Evolutionary conservation across 2,888 invertebrate genomes (phyloP), one percentile per base, ranked within the genome.

Genomic region (Macrophya alboannulata): DNA sequence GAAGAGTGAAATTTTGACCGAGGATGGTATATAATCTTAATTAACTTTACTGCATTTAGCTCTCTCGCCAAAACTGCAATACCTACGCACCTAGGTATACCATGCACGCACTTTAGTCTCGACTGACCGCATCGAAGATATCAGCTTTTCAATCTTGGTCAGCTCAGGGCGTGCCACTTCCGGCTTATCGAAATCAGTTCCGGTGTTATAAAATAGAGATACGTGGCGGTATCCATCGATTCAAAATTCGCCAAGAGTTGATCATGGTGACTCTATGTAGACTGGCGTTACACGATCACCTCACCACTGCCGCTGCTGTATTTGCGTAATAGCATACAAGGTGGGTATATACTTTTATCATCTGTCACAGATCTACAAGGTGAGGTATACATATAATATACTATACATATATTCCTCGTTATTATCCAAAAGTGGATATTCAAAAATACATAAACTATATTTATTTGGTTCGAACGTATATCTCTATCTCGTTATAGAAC

Each of bases 101-200:
- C 31, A 40, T 15, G 17, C n/a, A 71, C 45, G n/a, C 21, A n/a
- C 3, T 45, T 12, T 15, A 21, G n/a, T 43, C 72, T 72, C 21
- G 43, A 72, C 72, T 43, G 2, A 74, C 72, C 72, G 45, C 72
- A 45, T 5, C 51, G 17, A 17, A 55, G 48, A 68, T 68, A 83
- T 83, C 83, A 68, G 68, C 31, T 37, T 83, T 48, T 45, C 83
- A 71, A 65, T 83, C 51, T 65, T 62, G 51, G 83, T 83, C 48
- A 71, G 17, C n/a, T 40, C 59, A 21, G 62, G 62, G 59, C n/a
- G 62, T 43, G 68, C 48, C 31, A 83, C 51, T 83, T 83, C 83
- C 83, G 68, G 68, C 8, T 68, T 21, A 48, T 68, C 51, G 68
- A n/a, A 71, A 37, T 68, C 71, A 83, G 65, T 83, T 83, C 83